Evolutionary conservation across 2,797 vertebrate species (phyloP).

Genomic region (Remorina albescens): DNA sequence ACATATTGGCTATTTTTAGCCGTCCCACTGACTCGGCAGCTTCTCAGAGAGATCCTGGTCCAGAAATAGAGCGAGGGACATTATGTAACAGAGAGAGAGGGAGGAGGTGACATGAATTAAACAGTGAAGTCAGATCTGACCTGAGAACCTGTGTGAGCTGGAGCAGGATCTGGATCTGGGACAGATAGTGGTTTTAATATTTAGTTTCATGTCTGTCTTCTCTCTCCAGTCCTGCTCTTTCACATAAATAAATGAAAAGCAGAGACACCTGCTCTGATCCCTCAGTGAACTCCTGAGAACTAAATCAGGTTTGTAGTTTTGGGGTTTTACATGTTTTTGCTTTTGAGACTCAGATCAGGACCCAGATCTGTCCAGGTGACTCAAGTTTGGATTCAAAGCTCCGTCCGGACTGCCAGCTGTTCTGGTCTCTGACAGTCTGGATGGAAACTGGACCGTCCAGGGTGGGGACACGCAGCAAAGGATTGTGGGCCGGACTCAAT

Average conservation of each 20-base stretch:
- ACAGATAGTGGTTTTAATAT: constrained; percentile 43
- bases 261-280: constrained; percentile 7
- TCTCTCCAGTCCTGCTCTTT: neutral
- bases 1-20: constrained; percentile 52
- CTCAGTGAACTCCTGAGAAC: neutral
- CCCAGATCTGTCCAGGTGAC: neutral
- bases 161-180: constrained; percentile 20
- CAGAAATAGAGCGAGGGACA: constrained; percentile 47
- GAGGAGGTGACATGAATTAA: constrained; percentile 41
- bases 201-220: constrained; percentile 24
- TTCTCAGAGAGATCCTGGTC: constrained; percentile 39
- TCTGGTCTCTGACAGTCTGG: too few species aligned
- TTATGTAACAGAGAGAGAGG: constrained; percentile 40
- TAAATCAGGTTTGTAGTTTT: neutral
- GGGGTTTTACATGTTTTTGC: neutral
- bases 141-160: constrained; percentile 28
- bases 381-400: too few species aligned
- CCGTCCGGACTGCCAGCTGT: too few species aligned
- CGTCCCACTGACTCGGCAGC: constrained; percentile 62
- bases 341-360: neutral
- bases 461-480: too few species aligned
- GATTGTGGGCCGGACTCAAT: too few species aligned
- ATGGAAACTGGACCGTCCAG: too few species aligned
- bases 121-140: constrained; percentile 34
- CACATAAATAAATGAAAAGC: constrained; percentile 41